Percentiles rank a stretch among this genome's conserved stretches.
phyloP scores from a whole-genome alignment of 1,140 invertebrate species.

The Mylabris phalerata region DNA sequence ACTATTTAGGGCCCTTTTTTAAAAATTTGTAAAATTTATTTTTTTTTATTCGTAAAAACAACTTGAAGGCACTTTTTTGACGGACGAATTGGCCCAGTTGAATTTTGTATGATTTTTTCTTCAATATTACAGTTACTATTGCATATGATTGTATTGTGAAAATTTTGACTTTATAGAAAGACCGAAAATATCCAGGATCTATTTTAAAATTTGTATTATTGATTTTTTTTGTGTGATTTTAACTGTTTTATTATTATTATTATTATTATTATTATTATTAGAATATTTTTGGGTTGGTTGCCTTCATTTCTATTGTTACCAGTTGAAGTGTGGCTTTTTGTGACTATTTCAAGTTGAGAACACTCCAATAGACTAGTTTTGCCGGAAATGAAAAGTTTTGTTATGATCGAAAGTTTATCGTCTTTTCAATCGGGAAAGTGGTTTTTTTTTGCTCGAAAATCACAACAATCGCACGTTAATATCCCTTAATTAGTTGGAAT shows the following conservation, averaged over 20 bases:
- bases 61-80: conserved; percentile 80
- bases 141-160: conserved; percentile 46
- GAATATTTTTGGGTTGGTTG: conserved; percentile 40
- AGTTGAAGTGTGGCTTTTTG: conserved; percentile 54
- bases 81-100: conserved; percentile 80
- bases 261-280: conserved; percentile 18
- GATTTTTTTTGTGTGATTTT: background rate
- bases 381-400: conserved; percentile 43
- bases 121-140: background rate
- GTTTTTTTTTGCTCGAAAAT: too few species aligned
- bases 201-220: conserved; percentile 18
- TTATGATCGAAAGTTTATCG: too few species aligned
- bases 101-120: conserved; percentile 47
- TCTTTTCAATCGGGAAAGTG: too few species aligned
- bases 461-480: too few species aligned
- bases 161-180: conserved; percentile 53
- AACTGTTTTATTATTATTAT: background rate
- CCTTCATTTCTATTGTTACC: conserved; percentile 53
- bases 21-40: conserved; percentile 42
- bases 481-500: too few species aligned
- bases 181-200: conserved; percentile 40
- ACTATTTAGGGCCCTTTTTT: conserved; percentile 74
- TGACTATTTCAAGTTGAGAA: conserved; percentile 63
- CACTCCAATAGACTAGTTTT: conserved; percentile 47
- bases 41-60: conserved; percentile 71